Conservation (phyloP, 1,140 invertebrate genomes). For the Epicauta chinensis region DNA sequence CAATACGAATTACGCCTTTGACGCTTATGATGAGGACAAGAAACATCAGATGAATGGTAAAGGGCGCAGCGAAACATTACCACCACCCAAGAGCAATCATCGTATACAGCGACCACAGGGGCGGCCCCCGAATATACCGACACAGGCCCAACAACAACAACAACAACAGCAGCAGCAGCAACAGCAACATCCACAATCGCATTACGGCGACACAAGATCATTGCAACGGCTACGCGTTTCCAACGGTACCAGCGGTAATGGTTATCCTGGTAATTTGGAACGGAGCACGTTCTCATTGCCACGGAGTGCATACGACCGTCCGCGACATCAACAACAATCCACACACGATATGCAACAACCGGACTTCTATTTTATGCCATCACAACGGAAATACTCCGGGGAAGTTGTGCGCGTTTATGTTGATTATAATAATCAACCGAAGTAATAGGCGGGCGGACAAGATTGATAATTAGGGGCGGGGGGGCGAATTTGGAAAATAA, state of each 20-base stretch:
- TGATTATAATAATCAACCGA: conserved; percentile 59
- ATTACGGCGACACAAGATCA: conserved; percentile 51
- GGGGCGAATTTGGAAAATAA: background rate
- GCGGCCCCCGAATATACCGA: conserved; percentile 34
- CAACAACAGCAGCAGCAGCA: too few species aligned
- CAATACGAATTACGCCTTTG: conserved; percentile 83
- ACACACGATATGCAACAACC: conserved; percentile 43
- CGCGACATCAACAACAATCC: conserved; percentile 36
- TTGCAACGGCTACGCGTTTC: conserved; percentile 48
- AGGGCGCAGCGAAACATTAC: conserved; percentile 39
- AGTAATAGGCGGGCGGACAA: conserved; percentile 14
- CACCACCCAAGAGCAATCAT: conserved; percentile 43
- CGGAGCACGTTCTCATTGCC: conserved; percentile 47
- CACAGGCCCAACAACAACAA: conserved; percentile 47
- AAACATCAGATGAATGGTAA: conserved; percentile 40
- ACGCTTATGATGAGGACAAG: conserved; percentile 72
- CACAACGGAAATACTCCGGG: conserved; percentile 85
- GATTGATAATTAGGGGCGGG: background rate
- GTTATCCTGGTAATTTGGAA: conserved; percentile 36
- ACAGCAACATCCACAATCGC: too few species aligned
- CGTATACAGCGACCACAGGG: conserved; percentile 35
- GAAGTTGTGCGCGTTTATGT: conserved; percentile 89
- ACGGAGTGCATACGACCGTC: conserved; percentile 44
- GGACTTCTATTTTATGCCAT: conserved; percentile 94
- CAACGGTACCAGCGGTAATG: background rate